Evolutionary conservation across 2,797 vertebrate species (phyloP).

Genomic region (Takifugu ocellatus): DNA sequence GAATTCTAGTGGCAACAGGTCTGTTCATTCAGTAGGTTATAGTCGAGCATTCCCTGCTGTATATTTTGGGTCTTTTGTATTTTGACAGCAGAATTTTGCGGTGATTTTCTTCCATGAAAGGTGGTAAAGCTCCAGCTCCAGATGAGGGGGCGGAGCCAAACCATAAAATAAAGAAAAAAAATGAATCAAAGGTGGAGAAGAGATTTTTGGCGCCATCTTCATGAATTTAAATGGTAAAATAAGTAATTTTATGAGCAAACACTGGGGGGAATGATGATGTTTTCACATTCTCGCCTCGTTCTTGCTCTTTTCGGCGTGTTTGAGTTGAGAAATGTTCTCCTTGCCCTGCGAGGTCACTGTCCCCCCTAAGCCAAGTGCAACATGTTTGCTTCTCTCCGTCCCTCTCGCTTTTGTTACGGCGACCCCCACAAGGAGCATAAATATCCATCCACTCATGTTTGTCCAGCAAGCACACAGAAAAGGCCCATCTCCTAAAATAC

Average conservation of each 20-base stretch:
- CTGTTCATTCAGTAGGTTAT: too few species aligned
- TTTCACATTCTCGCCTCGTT: conserved; percentile 9
- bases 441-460: conserved; percentile 76
- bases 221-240: not conserved
- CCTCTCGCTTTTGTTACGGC: conserved; percentile 76
- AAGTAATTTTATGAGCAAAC: not conserved
- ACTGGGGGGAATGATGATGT: not conserved
- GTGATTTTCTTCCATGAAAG: too few species aligned
- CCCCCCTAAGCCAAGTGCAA: conserved; percentile 72
- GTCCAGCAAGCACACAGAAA: conserved; percentile 68
- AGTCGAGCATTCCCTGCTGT: too few species aligned
- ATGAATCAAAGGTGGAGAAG: too few species aligned
- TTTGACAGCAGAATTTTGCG: too few species aligned
- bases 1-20: too few species aligned
- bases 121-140: too few species aligned
- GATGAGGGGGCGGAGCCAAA: too few species aligned
- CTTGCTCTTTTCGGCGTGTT: conserved; percentile 7
- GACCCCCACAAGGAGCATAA: conserved; percentile 75
- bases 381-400: conserved; percentile 73
- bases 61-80: too few species aligned
- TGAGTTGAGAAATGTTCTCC: conserved; percentile 48
- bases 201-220: not conserved
- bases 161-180: too few species aligned
- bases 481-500: conserved; percentile 77
- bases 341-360: conserved; percentile 30